A percentile compares a stretch with the other conserved stretches of the same genome.
Evolutionary conservation across 2,797 vertebrate genomes (phyloP).

Genomic region (Tangara arthus): DNA sequence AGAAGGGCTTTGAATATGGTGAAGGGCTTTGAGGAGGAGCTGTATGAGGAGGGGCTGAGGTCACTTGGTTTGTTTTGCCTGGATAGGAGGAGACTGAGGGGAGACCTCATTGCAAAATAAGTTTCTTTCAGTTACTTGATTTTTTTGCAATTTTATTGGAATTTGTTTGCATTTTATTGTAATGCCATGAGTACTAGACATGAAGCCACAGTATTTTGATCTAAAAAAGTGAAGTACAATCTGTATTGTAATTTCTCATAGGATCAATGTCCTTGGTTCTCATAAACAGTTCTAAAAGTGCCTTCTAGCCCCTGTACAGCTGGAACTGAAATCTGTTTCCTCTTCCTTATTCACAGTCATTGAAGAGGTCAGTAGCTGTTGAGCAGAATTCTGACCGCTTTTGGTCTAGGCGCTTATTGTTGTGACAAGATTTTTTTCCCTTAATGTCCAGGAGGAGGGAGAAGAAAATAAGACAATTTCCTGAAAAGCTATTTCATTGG

Average conservation of each 20-base stretch:
- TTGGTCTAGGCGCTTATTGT: not conserved
- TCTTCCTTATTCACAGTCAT: not conserved
- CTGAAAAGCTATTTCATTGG: not conserved
- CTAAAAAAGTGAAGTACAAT: not conserved
- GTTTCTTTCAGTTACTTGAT: not conserved
- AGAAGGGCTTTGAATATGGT: not conserved
- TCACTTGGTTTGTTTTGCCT: not conserved
- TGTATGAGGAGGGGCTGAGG: fast-evolving
- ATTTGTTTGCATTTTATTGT: not conserved
- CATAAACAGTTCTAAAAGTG: not conserved
- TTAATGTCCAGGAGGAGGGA: not conserved
- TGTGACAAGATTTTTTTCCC: not conserved
- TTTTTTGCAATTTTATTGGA: not conserved
- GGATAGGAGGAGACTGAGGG: not conserved
- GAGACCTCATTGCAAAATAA: not conserved
- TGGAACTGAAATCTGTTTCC: not conserved
- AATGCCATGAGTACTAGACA: not conserved
- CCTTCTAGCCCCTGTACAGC: not conserved
- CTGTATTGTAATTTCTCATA: not conserved
- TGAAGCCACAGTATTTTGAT: not conserved
- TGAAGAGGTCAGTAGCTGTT: not conserved
- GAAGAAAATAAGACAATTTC: not conserved
- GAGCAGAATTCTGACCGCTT: not conserved
- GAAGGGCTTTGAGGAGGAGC: not conserved
- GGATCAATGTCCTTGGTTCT: not conserved